Evolutionary conservation across 1,140 invertebrate species (phyloP), one percentile per base, ranked within the genome.

Genomic region (Scaptomyza hsui): DNA sequence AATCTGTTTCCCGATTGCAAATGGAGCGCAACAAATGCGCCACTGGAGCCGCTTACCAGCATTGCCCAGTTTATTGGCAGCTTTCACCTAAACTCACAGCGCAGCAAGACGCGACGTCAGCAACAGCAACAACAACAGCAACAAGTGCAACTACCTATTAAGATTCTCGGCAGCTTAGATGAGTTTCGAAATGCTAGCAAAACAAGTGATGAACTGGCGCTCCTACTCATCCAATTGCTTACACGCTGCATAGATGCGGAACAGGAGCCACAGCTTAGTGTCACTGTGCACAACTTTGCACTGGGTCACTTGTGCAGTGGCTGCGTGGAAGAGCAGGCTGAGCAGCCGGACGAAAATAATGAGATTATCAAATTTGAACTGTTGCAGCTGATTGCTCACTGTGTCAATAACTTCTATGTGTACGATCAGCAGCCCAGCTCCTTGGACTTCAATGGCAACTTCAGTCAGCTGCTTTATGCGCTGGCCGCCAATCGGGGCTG

Each of bases 1-100:
- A 91, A 91, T 59, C 53, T 91, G 37, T 91, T 91, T 19, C 89
- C 89, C 45, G 89, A 91, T 32, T 89, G 89, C 62, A 83, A 74
- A 39, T 91, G 89, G 89, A 82, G 76, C 44, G 6, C 65, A 12
- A 52, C 57, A 13, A 77, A 70, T 26, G 35, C 68, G 15, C 48
- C 52, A 5, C 51, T 89, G 10, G 19, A 51, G 3, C 61, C 67
- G 0, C 10, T 78, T 5, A 85, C 76, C 41, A 78, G 49, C 35
- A 64, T 78, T 37, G 37, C 65, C 9, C 71, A 89, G 45, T 89
- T 89, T 45, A 79, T 82, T 16, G 49, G 45, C 15, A 80, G 72
- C 13, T 89, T 89, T 57, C 75, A 83, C 68, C 63, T 89, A 10
- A 80, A 68, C 5, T 60, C 76, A 10, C 81, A 77, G 19, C 72